Conservation (phyloP, 2,888 invertebrate species). For the Morpho helenor region DNA sequence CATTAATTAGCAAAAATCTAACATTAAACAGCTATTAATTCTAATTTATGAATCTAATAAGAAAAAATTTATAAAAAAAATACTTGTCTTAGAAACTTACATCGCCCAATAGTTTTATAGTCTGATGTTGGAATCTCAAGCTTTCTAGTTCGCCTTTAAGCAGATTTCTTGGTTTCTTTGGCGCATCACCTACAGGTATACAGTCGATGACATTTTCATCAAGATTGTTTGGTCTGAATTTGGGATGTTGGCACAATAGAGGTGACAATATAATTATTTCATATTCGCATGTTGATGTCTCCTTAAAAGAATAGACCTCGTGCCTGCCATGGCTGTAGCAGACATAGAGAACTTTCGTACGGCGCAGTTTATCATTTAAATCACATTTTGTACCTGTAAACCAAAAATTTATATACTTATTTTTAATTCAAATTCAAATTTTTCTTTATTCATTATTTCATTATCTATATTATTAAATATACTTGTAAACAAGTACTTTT, state of each 20-base stretch:
- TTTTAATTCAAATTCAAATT: too few species aligned
- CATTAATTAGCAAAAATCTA: too few species aligned
- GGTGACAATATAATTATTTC: constrained; percentile 94
- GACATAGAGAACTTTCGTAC: constrained; percentile 90
- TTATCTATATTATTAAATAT: too few species aligned
- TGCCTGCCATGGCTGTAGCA: constrained; percentile 94
- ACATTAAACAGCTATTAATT: too few species aligned
- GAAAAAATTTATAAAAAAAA: too few species aligned
- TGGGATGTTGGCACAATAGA: constrained; percentile 92
- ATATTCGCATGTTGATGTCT: constrained; percentile 96
- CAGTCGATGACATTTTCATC: constrained; percentile 89
- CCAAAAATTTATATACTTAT: neutral
- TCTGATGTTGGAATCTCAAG: constrained; percentile 82
- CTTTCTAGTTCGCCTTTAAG: constrained; percentile 86
- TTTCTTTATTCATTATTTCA: too few species aligned
- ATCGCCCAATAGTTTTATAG: constrained; percentile 49
- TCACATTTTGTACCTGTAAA: constrained; percentile 88
- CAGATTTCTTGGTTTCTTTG: constrained; percentile 86
- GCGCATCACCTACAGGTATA: constrained; percentile 81
- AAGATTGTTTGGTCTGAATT: constrained; percentile 88
- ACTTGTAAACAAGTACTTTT: too few species aligned
- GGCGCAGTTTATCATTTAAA: constrained; percentile 89
- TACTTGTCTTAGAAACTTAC: constrained; percentile 39
- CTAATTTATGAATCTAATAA: too few species aligned
- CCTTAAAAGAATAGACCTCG: constrained; percentile 95